Base-by-base conservation (phyloP, 2,888 invertebrate species). In the Plebejus anna region DNA sequence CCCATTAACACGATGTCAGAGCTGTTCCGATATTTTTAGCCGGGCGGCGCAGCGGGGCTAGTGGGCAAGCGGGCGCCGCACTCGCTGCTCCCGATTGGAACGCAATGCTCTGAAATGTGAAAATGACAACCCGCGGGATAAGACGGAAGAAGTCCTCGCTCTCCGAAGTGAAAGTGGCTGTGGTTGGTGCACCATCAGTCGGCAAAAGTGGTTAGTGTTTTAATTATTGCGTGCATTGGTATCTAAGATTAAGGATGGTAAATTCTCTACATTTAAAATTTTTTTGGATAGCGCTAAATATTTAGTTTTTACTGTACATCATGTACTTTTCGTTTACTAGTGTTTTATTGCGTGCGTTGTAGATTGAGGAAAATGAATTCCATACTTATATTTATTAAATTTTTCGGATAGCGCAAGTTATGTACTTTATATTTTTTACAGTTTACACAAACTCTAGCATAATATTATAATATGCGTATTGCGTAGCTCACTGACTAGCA, bases 121-220 rank as follows among this genome's bases (percentile, higher is more conserved):
- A 83, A 82, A 96, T 96, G 96, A 95, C 97, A 83, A 96, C 97
- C 82, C 96, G 97, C 84, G 97, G 97, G 75, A 97, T 98, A 82
- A 95, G 98, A 82, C 95, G 98, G 84, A 98, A 98, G 94, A 98
- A 98, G 91, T 97, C 98, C 71, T 97, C 97, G 82, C 94, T 98
- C 80, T 96, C 97, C 79, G 98, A 98, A 94, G 97, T 98, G 81
- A 98, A 98, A 95, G 96, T 98, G 83, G 98, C 97, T 70, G 97
- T 98, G 82, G 95, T 98, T 81, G 98, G 98, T 77, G 97, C 97
- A 77, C 97, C 98, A 22, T 96, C 97, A 80, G 98, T 98, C 81
- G 98, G 98, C 79, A 98, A 98, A 94, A 98, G 97, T 90, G 98
- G 98, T 98, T 95, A 93, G 96, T 94, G 80, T 80, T 77, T 55